A percentile compares a stretch with the other conserved stretches of the same genome.
Evolutionary conservation across 2,797 vertebrate species (phyloP).

Genomic region (Halcyon chelicuti): DNA sequence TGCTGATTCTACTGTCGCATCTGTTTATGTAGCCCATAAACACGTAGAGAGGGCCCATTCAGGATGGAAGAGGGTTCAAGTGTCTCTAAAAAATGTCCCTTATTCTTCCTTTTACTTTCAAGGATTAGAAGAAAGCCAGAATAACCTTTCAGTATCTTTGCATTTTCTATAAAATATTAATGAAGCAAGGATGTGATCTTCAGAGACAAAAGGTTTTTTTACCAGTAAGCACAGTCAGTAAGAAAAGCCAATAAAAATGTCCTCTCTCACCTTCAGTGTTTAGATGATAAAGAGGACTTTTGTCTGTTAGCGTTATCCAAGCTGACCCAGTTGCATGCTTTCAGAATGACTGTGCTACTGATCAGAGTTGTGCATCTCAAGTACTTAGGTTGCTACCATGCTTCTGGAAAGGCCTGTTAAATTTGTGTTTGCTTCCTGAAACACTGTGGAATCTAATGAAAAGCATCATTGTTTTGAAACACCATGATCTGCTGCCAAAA

Average conservation of each 20-base stretch:
- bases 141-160: neutral
- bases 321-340: neutral
- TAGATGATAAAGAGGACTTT: slow-evolving; percentile 6
- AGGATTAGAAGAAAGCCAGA: neutral
- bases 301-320: neutral
- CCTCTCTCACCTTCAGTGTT: neutral
- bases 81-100: neutral
- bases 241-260: slow-evolving; percentile 12
- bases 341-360: neutral
- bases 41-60: neutral
- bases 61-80: neutral
- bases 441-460: slow-evolving; percentile 25
- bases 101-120: neutral
- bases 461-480: slow-evolving; percentile 21
- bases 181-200: neutral
- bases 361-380: neutral
- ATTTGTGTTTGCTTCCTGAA: neutral
- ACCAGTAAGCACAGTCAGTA: neutral
- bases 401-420: neutral
- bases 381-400: neutral
- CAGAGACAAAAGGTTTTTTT: neutral
- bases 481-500: neutral
- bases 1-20: neutral
- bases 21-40: neutral
- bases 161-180: slow-evolving; percentile 13